Conservation (phyloP, 2,113 vertebrate species). For the Motacilla alba region DNA sequence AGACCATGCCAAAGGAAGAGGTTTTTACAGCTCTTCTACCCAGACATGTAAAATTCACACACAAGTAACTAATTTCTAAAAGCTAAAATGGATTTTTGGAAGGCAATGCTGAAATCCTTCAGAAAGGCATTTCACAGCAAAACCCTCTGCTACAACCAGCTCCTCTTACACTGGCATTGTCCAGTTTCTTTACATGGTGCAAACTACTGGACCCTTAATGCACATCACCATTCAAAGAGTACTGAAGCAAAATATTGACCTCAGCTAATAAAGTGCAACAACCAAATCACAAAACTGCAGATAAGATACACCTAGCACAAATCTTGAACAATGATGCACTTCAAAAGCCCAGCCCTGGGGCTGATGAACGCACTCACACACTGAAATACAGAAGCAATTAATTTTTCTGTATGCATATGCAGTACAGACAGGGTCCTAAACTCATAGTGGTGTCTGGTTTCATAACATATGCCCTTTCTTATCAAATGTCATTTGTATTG, state of each 20-base stretch:
- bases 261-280: background rate
- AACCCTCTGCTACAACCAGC: background rate
- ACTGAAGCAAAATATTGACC: background rate
- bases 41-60: background rate
- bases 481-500: conserved; percentile 64
- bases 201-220: background rate
- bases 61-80: background rate
- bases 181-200: background rate
- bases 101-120: background rate
- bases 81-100: background rate
- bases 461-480: conserved; percentile 64
- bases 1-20: background rate
- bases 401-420: background rate
- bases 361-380: background rate
- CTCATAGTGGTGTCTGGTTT: conserved; percentile 22
- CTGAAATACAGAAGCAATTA: background rate
- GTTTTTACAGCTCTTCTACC: background rate
- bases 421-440: conserved; percentile 5
- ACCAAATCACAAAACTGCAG: background rate
- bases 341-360: background rate
- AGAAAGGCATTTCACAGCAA: background rate
- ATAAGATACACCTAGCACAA: background rate
- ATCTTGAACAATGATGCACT: background rate
- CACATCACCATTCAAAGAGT: background rate
- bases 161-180: background rate